phyloP scores from a whole-genome alignment of 2,113 vertebrate genomes.

The Anser brachyrhynchus region DNA sequence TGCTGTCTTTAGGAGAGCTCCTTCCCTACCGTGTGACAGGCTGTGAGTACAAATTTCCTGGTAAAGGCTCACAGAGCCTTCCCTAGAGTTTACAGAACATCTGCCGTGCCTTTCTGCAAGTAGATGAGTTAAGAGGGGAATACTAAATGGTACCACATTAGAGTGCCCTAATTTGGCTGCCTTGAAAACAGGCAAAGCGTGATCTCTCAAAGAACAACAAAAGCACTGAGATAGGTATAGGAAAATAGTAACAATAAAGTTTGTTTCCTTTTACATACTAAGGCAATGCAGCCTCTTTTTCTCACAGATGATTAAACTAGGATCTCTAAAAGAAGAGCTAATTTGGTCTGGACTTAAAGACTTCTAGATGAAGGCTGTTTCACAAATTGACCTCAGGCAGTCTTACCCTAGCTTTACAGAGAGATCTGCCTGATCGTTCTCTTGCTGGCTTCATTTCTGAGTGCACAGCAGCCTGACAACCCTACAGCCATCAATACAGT shows the following conservation, averaged over 20 bases:
- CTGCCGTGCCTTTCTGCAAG: not conserved
- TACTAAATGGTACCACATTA: slow-evolving; percentile 29
- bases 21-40: not conserved
- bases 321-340: not conserved
- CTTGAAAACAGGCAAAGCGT: not conserved
- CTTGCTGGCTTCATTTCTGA: not conserved
- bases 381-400: not conserved
- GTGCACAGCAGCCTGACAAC: not conserved
- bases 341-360: not conserved
- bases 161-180: not conserved
- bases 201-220: not conserved
- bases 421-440: not conserved
- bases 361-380: not conserved
- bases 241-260: not conserved
- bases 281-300: not conserved
- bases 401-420: not conserved
- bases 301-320: not conserved
- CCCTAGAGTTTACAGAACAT: slow-evolving; percentile 43
- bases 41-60: not conserved
- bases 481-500: fast-evolving
- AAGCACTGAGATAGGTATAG: not conserved
- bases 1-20: not conserved
- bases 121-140: slow-evolving; percentile 3
- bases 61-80: not conserved
- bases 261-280: not conserved